Percentiles rank a stretch among this genome's conserved stretches.
phyloP scores from a whole-genome alignment of 2,113 vertebrate species.

The Microcebus jonahi region DNA sequence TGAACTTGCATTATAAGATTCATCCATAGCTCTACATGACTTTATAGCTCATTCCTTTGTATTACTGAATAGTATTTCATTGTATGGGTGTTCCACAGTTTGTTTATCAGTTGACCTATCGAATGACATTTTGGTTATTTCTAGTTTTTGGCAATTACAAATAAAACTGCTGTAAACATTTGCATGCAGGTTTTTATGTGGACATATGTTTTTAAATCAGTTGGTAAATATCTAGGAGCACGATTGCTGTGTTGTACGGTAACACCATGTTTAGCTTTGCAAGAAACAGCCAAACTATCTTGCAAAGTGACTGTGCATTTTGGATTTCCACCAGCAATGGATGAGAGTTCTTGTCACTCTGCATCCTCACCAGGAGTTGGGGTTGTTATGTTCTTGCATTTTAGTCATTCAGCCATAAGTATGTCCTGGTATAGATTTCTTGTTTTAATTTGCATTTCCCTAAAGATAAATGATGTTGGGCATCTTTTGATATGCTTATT shows the following conservation, averaged over 20 bases:
- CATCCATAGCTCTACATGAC: not conserved
- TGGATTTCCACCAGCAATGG: not conserved
- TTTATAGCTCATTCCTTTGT: not conserved
- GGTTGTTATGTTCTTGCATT: not conserved
- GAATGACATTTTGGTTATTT: not conserved
- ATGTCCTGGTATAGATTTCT: not conserved
- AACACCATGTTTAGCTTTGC: not conserved
- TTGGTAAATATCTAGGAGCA: not conserved
- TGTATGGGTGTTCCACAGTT: not conserved
- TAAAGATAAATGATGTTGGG: not conserved
- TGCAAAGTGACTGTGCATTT: not conserved
- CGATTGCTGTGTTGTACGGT: not conserved
- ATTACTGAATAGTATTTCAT: not conserved
- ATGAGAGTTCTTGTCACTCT: not conserved
- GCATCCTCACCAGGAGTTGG: not conserved
- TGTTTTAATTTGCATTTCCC: conserved; percentile 36
- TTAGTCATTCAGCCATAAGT: not conserved
- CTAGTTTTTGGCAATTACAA: not conserved
- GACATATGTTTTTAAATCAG: not conserved
- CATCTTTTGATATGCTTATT: conserved; percentile 46
- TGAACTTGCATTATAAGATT: not conserved
- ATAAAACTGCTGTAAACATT: not conserved
- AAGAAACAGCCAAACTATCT: not conserved
- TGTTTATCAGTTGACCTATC: not conserved
- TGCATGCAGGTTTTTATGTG: not conserved